Evolutionary conservation across 2,113 vertebrate genomes (phyloP), one percentile per base, ranked within the genome.

Genomic region (Pelmatolapia mariae): DNA sequence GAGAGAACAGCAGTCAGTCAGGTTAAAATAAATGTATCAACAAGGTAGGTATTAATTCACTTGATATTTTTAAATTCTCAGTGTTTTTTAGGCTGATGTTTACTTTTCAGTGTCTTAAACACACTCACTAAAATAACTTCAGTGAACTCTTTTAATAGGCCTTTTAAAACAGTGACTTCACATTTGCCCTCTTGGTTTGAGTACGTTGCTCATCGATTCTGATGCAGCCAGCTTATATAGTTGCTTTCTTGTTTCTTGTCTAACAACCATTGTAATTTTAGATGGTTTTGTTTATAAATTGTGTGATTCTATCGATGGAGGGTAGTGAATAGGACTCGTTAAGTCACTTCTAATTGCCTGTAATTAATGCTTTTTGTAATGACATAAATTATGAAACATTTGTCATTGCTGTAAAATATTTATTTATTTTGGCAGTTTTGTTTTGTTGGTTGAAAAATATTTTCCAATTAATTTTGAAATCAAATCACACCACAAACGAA

Each of bases 281-380:
- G 13, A 6, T 59, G 13, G 11, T 16, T 29, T 29, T 59, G 56
- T 31, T 59, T 59, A 59, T 4, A 29, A 59, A 29, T 6, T 29
- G 56, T 29, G 26, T 59, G 13, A 59, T 59, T 29, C 26, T 59
- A 5, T 29, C 3, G 1, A 29, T 59, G 26, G 13, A 29, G 56
- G 56, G 3, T 13, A 59, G 26, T 29, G 8, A 59, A 29, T 29
- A 31, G 8, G 26, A 59, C 13, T 29, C 13, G 12, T 57, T 15
- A 57, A 57, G n/a, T 26, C 7, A 57, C 54, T 57, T 57, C 24
- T 57, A 57, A 0, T 26, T 0, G 24, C 12, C 12, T 15, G 15
- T 26, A 57, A 57, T 57, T 57, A 57, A 26, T 57, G 0, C 7
- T 2, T 26, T 26, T 57, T 0, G 22, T 57, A 26, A 56, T 56